Percentiles rank a stretch among this genome's conserved stretches.
Conservation (phyloP, 2,797 vertebrate species). For the Myotis pilosus region DNA sequence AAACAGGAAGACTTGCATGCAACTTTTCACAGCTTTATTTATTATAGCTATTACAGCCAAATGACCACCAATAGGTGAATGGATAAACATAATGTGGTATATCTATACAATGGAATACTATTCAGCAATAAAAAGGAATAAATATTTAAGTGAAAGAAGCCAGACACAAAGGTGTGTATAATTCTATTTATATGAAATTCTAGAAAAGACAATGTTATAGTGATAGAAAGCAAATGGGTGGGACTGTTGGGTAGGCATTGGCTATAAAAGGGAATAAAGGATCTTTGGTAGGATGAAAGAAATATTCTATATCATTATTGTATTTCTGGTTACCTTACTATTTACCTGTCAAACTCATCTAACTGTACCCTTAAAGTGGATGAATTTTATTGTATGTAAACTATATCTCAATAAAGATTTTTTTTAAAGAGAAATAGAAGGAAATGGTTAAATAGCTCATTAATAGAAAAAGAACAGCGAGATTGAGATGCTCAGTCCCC, state of each 20-base stretch:
- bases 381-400: constrained; percentile 9
- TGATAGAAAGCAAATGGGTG: constrained; percentile 7
- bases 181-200: constrained; percentile 56
- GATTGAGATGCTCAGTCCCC: background rate
- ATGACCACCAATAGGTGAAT: constrained; percentile 27
- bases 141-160: constrained; percentile 21
- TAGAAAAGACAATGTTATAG: constrained; percentile 20
- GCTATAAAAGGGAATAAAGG: background rate
- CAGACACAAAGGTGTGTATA: constrained; percentile 35
- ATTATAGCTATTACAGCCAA: constrained; percentile 46
- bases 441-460: background rate
- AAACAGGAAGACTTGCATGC: constrained; percentile 71
- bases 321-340: background rate
- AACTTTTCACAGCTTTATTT: constrained; percentile 69
- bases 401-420: constrained; percentile 5
- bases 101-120: constrained; percentile 45
- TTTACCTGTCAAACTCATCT: background rate
- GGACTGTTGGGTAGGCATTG: background rate
- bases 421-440: background rate
- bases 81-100: constrained; percentile 21
- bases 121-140: constrained; percentile 42
- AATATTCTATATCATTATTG: background rate
- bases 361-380: background rate
- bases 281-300: background rate
- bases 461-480: background rate